Percentiles rank a stretch among this genome's conserved stretches.
phyloP scores from a whole-genome alignment of 2,797 vertebrate genomes.

The Tapera naevia region DNA sequence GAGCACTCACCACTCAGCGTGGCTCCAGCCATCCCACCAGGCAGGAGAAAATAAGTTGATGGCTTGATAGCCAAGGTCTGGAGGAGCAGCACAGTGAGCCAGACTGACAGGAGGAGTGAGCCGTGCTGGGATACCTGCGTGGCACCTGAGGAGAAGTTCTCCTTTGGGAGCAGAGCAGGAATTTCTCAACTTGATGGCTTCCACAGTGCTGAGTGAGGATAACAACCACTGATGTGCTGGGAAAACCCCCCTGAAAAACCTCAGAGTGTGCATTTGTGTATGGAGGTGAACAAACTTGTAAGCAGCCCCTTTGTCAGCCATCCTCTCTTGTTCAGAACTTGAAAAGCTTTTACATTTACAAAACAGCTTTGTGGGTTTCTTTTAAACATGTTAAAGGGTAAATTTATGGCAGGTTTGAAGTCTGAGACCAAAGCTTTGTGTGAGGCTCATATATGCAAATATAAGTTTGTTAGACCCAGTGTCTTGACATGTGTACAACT shows the following conservation, averaged over 20 bases:
- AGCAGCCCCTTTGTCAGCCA: not conserved
- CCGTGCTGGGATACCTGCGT: not conserved
- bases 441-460: not conserved
- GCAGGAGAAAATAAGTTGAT: not conserved
- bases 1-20: not conserved
- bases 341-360: not conserved
- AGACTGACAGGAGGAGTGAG: not conserved
- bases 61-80: accelerated
- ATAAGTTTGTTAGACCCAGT: not conserved
- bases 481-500: not conserved
- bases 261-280: accelerated
- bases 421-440: not conserved
- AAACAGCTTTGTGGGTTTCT: not conserved
- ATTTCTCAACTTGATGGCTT: not conserved
- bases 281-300: not conserved
- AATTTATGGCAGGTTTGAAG: not conserved
- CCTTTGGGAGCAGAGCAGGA: not conserved
- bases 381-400: not conserved
- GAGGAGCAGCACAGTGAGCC: accelerated
- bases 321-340: not conserved
- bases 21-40: not conserved
- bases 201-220: not conserved
- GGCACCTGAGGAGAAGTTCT: not conserved
- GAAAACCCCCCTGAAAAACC: not conserved
- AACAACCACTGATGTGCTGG: not conserved